Percentiles rank a stretch among this genome's conserved stretches.
phyloP scores from a whole-genome alignment of 1,140 invertebrate genomes.

The Protaetia brevitarsis region DNA sequence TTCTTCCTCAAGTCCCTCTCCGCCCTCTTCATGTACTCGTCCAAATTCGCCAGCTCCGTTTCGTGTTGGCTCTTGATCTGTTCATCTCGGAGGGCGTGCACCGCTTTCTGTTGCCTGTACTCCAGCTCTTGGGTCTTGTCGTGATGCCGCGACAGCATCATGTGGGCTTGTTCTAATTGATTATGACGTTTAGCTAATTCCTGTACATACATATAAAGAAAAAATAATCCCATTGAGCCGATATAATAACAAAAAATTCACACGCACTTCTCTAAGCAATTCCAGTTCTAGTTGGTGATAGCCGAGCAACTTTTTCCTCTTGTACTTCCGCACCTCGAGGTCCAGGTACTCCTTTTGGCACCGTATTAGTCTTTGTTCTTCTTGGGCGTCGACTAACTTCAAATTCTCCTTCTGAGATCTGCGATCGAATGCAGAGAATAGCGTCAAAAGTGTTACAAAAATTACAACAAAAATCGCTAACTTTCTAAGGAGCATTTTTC shows the following conservation, averaged over 20 bases:
- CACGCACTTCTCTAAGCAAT: slow-evolving; percentile 77
- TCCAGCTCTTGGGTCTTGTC: slow-evolving; percentile 96
- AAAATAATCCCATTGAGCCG: not conserved
- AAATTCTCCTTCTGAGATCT: slow-evolving; percentile 89
- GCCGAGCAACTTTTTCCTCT: slow-evolving; percentile 82
- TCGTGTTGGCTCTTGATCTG: slow-evolving; percentile 88
- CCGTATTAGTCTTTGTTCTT: slow-evolving; percentile 80
- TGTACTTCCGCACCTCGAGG: slow-evolving; percentile 89
- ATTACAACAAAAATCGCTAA: too few relatives aligned
- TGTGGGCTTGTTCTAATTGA: slow-evolving; percentile 91
- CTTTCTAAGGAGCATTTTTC: too few relatives aligned
- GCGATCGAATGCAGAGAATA: slow-evolving; percentile 30
- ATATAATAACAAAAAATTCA: not conserved
- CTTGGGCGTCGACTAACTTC: slow-evolving; percentile 85
- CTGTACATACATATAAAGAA: slow-evolving; percentile 55
- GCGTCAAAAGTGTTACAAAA: too few relatives aligned
- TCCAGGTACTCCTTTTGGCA: slow-evolving; percentile 90
- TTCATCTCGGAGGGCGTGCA: slow-evolving; percentile 89
- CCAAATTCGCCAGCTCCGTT: slow-evolving; percentile 93
- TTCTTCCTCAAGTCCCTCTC: slow-evolving; percentile 94
- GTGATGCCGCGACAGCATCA: slow-evolving; percentile 93
- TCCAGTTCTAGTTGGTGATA: slow-evolving; percentile 90
- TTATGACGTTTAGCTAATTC: slow-evolving; percentile 92
- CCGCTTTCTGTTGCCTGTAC: slow-evolving; percentile 90
- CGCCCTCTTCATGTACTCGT: slow-evolving; percentile 92